Conservation (phyloP, 2,888 invertebrate species). For the Eupithecia subfuscata region DNA sequence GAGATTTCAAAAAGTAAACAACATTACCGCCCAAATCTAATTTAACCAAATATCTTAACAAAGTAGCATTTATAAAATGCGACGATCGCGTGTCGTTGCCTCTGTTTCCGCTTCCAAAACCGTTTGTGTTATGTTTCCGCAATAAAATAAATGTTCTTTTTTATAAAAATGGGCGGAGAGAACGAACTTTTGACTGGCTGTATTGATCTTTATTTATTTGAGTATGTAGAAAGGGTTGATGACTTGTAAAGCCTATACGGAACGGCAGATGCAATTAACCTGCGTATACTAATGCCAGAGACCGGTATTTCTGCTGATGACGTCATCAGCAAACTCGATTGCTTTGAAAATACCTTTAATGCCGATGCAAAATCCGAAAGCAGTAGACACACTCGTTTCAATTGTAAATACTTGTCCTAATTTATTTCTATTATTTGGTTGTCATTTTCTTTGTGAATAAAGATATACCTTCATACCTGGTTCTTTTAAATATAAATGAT, state of each 20-base stretch:
- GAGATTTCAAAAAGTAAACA: constrained; percentile 3
- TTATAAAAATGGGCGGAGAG: constrained; percentile 20
- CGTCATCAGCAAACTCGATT: no score
- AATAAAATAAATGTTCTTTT: constrained; percentile 33
- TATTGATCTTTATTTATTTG: constrained; percentile 4
- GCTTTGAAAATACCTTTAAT: no score
- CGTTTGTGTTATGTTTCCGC: constrained; percentile 35
- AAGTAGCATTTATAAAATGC: constrained; percentile 32
- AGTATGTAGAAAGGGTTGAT: background rate
- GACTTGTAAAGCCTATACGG: background rate
- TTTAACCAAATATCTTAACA: constrained; percentile 29
- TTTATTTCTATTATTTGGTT: no score
- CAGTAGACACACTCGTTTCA: no score
- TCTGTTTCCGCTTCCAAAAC: constrained; percentile 34
- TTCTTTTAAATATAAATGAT: no score
- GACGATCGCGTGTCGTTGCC: constrained; percentile 35
- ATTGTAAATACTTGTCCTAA: no score
- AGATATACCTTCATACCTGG: no score
- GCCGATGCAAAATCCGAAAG: no score
- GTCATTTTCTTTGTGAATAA: no score
- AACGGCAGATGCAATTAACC: background rate
- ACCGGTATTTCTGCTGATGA: no score
- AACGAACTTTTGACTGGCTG: constrained; percentile 23
- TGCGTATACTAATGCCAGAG: no score
- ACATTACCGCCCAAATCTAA: constrained; percentile 20